Conservation (phyloP, 2,797 vertebrate species). For the Coracias cyanogaster region DNA sequence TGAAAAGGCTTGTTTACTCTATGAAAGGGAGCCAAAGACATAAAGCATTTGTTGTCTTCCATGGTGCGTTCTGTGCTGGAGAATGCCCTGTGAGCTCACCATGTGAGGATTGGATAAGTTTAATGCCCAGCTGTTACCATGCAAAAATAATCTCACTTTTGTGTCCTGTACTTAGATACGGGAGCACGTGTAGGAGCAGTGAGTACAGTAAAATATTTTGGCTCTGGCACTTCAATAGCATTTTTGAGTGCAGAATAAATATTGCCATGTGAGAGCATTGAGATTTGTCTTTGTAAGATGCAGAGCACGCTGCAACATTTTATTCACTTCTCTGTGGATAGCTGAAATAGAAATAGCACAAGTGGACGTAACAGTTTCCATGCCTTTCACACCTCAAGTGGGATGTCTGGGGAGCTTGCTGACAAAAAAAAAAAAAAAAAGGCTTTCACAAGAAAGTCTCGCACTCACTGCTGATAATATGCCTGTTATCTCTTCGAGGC, state of each 20-base stretch:
- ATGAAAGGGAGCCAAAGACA: not conserved
- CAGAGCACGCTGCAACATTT: not conserved
- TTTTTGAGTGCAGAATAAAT: constrained; percentile 28
- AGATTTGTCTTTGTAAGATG: not conserved
- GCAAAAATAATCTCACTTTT: not conserved
- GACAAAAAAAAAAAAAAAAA: not conserved
- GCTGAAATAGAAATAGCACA: not conserved
- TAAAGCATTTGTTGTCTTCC: not conserved
- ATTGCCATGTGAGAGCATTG: not conserved
- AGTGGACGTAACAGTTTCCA: constrained; percentile 8
- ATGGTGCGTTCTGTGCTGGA: not conserved
- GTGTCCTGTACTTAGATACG: not conserved
- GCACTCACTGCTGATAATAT: not conserved
- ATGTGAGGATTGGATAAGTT: not conserved
- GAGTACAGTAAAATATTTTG: constrained; percentile 19
- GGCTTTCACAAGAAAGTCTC: not conserved
- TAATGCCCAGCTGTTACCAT: not conserved
- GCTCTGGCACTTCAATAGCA: not conserved
- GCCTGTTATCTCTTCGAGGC: constrained; percentile 11
- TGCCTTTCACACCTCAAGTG: constrained; percentile 32
- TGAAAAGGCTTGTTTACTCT: not conserved
- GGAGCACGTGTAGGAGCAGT: not conserved
- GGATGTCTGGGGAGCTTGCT: constrained; percentile 15
- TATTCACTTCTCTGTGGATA: not conserved
- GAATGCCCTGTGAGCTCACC: not conserved